phyloP scores from a whole-genome alignment of 2,888 invertebrate species.

The Dasypolia templi region DNA sequence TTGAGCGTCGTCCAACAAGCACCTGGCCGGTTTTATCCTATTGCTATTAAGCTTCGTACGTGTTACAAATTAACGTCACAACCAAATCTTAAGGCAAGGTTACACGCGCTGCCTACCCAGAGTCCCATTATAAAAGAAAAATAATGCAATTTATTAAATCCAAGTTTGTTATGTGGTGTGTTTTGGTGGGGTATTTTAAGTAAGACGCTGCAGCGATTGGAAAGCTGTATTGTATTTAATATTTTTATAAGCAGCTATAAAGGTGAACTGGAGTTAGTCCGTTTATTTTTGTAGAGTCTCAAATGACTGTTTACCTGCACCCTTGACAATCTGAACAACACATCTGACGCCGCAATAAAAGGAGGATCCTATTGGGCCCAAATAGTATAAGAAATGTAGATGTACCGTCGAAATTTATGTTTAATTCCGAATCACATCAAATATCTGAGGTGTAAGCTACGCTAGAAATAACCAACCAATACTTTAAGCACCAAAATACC shows the following conservation, averaged over 20 bases:
- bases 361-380: background rate
- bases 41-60: too few species aligned
- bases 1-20: too few species aligned
- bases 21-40: background rate
- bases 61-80: slow-evolving; percentile 13
- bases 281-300: background rate
- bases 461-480: background rate
- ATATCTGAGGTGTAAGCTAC: background rate
- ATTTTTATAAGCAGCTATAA: too few species aligned
- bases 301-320: background rate
- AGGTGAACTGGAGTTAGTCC: background rate
- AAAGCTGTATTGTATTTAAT: background rate
- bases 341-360: background rate
- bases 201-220: slow-evolving; percentile 26
- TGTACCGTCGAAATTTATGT: background rate
- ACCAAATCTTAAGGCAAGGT: slow-evolving; percentile 24
- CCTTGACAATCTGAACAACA: background rate
- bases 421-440: background rate
- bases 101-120: slow-evolving; percentile 44
- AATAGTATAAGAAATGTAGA: background rate
- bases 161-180: slow-evolving; percentile 67
- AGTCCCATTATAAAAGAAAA: slow-evolving; percentile 71
- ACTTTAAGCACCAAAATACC: background rate
- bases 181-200: slow-evolving; percentile 53
- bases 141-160: slow-evolving; percentile 73